Evolutionary conservation across 2,113 vertebrate species (phyloP), one percentile per base, ranked within the genome.

Genomic region (Pseudorectes ferrugineus): DNA sequence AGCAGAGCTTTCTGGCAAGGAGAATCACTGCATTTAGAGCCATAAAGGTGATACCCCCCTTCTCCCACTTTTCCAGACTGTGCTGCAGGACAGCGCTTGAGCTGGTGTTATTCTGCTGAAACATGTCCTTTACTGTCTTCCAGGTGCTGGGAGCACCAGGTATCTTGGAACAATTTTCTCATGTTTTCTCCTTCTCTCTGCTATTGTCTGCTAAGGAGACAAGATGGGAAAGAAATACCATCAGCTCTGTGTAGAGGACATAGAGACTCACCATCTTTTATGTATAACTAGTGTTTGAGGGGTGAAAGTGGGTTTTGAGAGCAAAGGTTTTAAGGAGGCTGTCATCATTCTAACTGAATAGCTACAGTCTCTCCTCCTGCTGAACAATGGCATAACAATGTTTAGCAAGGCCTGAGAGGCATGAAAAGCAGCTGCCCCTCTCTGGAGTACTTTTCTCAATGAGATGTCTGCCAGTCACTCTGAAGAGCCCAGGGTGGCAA

Each of bases 181-280:
- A 0, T 17, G 1, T 38, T 74, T 70, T 35, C 23, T 45, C 12
- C 2, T 63, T 54, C 46, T 75, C 35, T 72, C 55, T 78, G 6
- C 29, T 31, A 75, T 40, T 71, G 2, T 42, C 70, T 85, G 28
- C 15, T 62, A 45, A 75, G 36, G 20, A 75, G 11, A 67, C 9
- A 35, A 59, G 18, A 28, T 0, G 2, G 14, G 17, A 52, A 91
- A 88, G 33, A 82, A 79, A 46, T n/a, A n/a, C 21, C 9, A 54
- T 28, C 14, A 71, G 2, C 12, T 57, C 48, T 19, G 9, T 0
- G 0, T 14, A 54, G 0, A 4, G 8, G 20, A 55, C 35, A 59
- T 29, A 59, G 0, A 63, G 13, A 33, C 17, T 18, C 38, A 38
- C 3, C 46, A 14, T 36, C 16, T 26, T 83, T 72, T 33, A 29